These are phyloP conservation scores for Sphenodon punctatus DNA, from an alignment of 2,797 vertebrate species.

Conservation along the genomic window DNA sequence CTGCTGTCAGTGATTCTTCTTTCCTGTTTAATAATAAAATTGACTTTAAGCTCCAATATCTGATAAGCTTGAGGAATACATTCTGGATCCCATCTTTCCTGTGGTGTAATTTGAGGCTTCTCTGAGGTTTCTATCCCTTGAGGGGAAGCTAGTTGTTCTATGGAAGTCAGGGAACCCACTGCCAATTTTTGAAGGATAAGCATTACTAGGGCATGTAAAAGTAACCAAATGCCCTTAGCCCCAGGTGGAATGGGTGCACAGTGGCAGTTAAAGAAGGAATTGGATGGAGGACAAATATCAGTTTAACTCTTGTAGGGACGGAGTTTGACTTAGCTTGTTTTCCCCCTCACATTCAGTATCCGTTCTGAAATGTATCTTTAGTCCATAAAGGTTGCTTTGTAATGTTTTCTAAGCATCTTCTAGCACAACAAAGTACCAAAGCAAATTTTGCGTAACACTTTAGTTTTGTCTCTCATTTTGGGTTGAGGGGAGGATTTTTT, in stretches of 20 bases:
- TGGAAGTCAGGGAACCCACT: not conserved
- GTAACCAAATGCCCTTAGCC: not conserved
- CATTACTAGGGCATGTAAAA: not conserved
- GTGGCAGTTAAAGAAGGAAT: not conserved
- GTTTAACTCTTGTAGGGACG: not conserved
- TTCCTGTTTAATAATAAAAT: conserved; percentile 8
- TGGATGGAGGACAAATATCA: not conserved
- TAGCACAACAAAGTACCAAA: not conserved
- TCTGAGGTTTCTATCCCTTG: not conserved
- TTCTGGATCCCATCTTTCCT: conserved; percentile 1
- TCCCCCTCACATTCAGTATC: not conserved
- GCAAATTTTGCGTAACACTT: not conserved
- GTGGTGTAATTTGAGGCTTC: not conserved
- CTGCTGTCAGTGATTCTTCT: conserved; percentile 9
- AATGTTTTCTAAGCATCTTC: not conserved
- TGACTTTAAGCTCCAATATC: not conserved
- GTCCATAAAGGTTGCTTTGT: not conserved
- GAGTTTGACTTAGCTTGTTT: not conserved
- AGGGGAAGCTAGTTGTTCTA: not conserved
- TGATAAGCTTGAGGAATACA: not conserved
- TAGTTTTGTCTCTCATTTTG: not conserved
- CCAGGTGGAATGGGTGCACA: not conserved
- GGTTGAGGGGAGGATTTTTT: not conserved
- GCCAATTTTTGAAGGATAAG: not conserved
- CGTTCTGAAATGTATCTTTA: not conserved